Percentiles rank a stretch among this genome's conserved stretches.
Evolutionary conservation across 1,140 invertebrate species (phyloP).

Genomic region (Neodiprion fabricii): DNA sequence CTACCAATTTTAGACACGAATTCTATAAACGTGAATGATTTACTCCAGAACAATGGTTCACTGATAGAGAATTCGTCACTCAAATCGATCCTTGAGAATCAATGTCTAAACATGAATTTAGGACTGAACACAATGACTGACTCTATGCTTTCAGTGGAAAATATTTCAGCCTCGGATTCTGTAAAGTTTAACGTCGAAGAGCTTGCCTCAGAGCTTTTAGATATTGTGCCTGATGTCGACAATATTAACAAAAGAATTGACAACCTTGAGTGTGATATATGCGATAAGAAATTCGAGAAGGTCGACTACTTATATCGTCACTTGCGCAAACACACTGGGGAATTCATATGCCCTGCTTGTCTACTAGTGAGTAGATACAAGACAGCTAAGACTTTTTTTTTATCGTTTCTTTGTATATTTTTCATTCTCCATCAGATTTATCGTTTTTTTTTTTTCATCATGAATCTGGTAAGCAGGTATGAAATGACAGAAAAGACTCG

Average conservation of each 20-base stretch:
- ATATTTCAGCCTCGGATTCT: constrained; percentile 24
- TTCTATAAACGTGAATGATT: constrained; percentile 29
- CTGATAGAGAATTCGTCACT: constrained; percentile 29
- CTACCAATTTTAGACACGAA: constrained; percentile 27
- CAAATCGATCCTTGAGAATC: constrained; percentile 33
- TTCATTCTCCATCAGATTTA: no score
- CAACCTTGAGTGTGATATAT: constrained; percentile 57
- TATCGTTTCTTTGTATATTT: not conserved
- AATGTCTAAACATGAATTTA: constrained; percentile 29
- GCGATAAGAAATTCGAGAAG: constrained; percentile 54
- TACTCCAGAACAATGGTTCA: constrained; percentile 27
- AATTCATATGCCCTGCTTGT: constrained; percentile 51
- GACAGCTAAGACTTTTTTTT: not conserved
- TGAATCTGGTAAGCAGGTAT: no score
- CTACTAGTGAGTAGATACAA: constrained; percentile 26
- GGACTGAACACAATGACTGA: constrained; percentile 23
- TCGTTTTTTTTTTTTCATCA: not conserved
- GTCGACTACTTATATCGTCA: constrained; percentile 58
- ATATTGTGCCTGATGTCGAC: constrained; percentile 28
- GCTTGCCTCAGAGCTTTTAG: constrained; percentile 28
- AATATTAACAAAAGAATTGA: constrained; percentile 19
- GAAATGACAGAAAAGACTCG: no score
- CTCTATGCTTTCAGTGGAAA: constrained; percentile 27
- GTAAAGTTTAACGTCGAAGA: constrained; percentile 33
- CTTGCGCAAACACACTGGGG: constrained; percentile 59